Conservation (phyloP, 2,888 invertebrate genomes). For the Clepsis dumicolana region DNA sequence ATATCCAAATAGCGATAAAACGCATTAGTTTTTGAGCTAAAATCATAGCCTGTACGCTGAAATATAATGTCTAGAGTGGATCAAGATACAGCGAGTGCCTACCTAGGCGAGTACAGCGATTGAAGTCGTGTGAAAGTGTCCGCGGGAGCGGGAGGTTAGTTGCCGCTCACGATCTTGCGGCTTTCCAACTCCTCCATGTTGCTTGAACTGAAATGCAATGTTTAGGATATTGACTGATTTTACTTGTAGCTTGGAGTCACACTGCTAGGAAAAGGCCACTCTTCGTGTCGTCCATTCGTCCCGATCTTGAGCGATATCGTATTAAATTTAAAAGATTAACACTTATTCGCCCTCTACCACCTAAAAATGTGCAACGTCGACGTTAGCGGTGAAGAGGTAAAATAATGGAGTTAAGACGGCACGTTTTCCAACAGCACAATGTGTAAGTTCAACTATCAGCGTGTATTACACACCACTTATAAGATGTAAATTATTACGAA, state of each 20-base stretch:
- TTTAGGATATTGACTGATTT: not conserved
- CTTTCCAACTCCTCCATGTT: slow-evolving; percentile 83
- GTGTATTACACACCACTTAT: no score
- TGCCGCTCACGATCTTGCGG: slow-evolving; percentile 83
- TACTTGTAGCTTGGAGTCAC: not conserved
- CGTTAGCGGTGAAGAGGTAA: no score
- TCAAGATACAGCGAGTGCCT: not conserved
- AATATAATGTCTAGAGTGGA: not conserved
- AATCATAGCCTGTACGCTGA: not conserved
- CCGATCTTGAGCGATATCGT: no score
- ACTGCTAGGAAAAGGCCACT: no score
- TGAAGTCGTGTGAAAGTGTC: not conserved
- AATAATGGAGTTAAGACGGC: no score
- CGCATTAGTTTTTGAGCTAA: not conserved
- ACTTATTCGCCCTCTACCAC: no score
- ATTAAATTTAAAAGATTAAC: no score
- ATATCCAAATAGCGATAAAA: slow-evolving; percentile 11
- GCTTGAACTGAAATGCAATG: slow-evolving; percentile 69
- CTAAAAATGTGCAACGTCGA: no score
- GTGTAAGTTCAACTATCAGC: no score
- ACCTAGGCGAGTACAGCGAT: not conserved
- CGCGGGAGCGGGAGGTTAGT: slow-evolving; percentile 64
- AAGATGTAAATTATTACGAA: no score
- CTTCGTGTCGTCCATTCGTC: no score
- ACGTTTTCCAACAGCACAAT: no score